A percentile compares a stretch with the other conserved stretches of the same genome.
Conservation (phyloP, 2,888 invertebrate species). For the Julus scandinavius region DNA sequence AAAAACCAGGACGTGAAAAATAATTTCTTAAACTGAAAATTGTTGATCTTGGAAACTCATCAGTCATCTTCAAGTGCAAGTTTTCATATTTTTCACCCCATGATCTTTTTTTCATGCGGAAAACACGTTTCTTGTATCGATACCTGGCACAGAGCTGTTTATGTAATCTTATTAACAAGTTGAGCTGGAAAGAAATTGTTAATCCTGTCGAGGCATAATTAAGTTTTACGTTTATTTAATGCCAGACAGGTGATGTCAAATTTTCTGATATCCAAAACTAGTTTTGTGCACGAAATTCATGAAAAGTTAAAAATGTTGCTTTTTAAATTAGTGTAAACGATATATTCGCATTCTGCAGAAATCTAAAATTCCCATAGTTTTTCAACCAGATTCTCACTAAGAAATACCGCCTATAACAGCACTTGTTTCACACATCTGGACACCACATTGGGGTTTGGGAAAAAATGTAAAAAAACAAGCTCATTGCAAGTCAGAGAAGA, state of each 20-base stretch:
- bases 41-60: background rate
- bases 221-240: background rate
- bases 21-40: background rate
- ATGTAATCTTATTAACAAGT: background rate
- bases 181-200: background rate
- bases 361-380: background rate
- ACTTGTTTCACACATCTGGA: background rate
- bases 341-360: background rate
- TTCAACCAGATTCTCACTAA: background rate
- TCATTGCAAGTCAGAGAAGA: background rate
- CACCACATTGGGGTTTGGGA: slow-evolving; percentile 2
- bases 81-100: background rate
- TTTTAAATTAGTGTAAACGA: background rate
- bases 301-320: background rate
- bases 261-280: background rate
- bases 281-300: background rate
- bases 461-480: background rate
- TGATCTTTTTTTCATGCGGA: background rate
- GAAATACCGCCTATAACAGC: too few species aligned
- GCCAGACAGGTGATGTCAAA: background rate
- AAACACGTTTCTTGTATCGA: slow-evolving; percentile 8
- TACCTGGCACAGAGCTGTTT: background rate
- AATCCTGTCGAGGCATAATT: slow-evolving; percentile 1
- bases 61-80: slow-evolving; percentile 19
- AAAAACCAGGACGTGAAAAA: background rate